Base-by-base conservation (phyloP, 2,888 invertebrate species). In the Hypolimnas misippus region DNA sequence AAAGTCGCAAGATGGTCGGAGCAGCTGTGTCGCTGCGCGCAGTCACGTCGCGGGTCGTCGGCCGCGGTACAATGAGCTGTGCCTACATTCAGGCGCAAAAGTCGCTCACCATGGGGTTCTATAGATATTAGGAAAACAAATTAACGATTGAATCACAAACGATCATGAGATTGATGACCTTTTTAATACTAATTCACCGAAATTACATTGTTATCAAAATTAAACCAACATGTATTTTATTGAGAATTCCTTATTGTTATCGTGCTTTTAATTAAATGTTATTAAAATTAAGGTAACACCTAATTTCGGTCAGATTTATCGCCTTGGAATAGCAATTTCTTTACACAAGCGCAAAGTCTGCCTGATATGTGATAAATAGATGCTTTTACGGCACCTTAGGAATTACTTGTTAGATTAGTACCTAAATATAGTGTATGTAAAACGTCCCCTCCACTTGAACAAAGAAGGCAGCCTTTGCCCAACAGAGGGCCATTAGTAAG, bases 41-140 rank as follows among this genome's bases (percentile, higher is more conserved):
- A 55, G 65, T 64, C 66, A 64, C 62, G 64, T 55, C 53, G 65
- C 63, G 60, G 67, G 67, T 68, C 68, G 65, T 54, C 68, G 65
- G 54, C 67, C 67, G 65, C 54, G 40, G 19, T 33, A 42, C 53
- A 62, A 62, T 50, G 54, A 63, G 49, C 33, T 3, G 14, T 31
- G 17, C 42, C 29, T 38, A 55, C 55, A 50, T n/a, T 49, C 50
- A 38, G 10, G 12, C 25, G 16, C 21, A 6, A 17, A 16, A 46
- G 8, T 29, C 46, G 46, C 33, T 55, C 54, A 21, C 55, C 33
- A 54, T 44, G 33, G 21, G 17, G 21, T 25, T 17, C 35, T 12
- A 12, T 40, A 29, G 46, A 21, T 49, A 5, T 21, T n/a, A 57
- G 25, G 50, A 16, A 50, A 51, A 51, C 50, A 25, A 50, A 21